These are phyloP conservation scores for Enteromius anoplus DNA, from an alignment of 2,797 vertebrate genomes.

Conservation along the genomic window DNA sequence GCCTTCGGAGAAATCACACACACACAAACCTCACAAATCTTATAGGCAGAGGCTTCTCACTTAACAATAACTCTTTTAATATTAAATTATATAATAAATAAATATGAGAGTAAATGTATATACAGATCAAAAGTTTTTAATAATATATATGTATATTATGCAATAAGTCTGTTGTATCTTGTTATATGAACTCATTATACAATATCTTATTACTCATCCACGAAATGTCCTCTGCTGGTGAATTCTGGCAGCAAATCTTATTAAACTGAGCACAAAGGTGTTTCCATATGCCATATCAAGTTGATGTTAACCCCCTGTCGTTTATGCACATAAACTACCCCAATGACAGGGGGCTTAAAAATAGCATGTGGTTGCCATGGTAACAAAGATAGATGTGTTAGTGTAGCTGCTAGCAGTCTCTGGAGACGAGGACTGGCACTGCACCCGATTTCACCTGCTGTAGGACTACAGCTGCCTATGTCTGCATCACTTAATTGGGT, in stretches of 20 bases:
- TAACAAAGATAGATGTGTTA: constrained; percentile 57
- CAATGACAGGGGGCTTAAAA: constrained; percentile 45
- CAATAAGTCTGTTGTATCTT: neutral
- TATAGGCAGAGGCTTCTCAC: neutral
- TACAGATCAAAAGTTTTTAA: neutral
- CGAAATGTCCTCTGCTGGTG: neutral
- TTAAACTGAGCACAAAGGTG: neutral
- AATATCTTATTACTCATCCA: neutral
- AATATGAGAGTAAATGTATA: neutral
- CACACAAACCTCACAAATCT: constrained; percentile 17
- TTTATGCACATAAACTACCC: constrained; percentile 15
- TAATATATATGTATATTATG: neutral
- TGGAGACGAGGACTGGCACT: constrained; percentile 10
- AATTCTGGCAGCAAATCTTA: neutral
- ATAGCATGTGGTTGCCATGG: constrained; percentile 64
- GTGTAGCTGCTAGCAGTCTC: constrained; percentile 23
- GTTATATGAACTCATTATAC: no score
- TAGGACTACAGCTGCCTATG: neutral
- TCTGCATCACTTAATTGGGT: neutral
- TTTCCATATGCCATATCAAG: neutral
- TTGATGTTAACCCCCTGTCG: constrained; percentile 12
- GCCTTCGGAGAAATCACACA: constrained; percentile 73
- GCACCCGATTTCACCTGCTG: constrained; percentile 29
- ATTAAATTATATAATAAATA: neutral
- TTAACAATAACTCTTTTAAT: neutral